Percentiles rank a stretch among this genome's conserved stretches.
phyloP scores from a whole-genome alignment of 2,113 vertebrate genomes.

The Eclectus roratus region DNA sequence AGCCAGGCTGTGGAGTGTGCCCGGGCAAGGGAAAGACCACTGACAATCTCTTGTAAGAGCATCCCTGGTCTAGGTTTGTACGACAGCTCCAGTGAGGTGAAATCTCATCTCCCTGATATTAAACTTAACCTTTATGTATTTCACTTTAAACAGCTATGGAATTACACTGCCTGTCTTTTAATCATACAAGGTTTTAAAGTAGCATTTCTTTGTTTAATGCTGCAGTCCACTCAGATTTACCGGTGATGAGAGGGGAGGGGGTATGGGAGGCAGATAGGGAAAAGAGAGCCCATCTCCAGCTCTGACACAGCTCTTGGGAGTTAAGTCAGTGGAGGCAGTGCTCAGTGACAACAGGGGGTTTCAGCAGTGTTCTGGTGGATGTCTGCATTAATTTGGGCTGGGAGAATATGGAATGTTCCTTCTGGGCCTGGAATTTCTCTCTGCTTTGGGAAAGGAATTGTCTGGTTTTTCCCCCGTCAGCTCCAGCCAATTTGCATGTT shows the following conservation, averaged over 20 bases:
- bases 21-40: neutral
- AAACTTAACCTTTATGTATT: conserved; percentile 37
- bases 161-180: neutral
- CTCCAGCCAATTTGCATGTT: neutral
- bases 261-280: neutral
- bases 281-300: neutral
- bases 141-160: neutral
- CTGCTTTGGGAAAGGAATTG: neutral
- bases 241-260: neutral
- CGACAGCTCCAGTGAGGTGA: neutral
- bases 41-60: neutral
- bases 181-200: neutral
- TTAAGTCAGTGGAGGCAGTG: neutral
- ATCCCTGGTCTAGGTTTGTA: neutral
- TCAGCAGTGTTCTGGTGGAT: neutral
- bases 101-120: conserved; percentile 8
- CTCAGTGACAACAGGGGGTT: neutral
- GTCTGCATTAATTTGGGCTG: neutral
- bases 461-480: neutral
- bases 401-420: neutral
- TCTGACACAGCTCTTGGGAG: neutral
- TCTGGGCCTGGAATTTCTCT: neutral
- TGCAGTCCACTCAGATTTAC: neutral
- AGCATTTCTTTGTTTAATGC: neutral
- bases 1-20: neutral